Base-by-base conservation (phyloP, 1,140 invertebrate genomes). In the Drosophila asahinai region DNA sequence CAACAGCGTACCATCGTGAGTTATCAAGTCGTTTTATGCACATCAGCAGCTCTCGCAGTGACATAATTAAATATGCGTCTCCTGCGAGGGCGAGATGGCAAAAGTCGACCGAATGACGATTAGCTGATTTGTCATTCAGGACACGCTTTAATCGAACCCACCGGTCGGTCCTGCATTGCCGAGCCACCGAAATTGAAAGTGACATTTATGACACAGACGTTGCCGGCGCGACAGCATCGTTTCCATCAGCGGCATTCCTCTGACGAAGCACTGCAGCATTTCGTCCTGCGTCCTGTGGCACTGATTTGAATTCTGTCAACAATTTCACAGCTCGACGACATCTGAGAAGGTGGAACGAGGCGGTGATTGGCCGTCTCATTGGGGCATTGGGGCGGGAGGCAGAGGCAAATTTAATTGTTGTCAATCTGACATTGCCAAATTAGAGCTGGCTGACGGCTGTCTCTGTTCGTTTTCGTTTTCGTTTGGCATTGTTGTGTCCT, bases 281-380 rank as follows among this genome's bases (percentile, higher is more conserved):
- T 42, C n/a, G 15, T 57, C 72, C 57, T 60, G 40, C 14, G 15
- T 57, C 72, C 57, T 60, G 40, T 33, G 64, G 74, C 74, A 68
- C 70, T 89, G 86, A 89, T 87, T 87, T 89, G 77, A 87, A 87
- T 87, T 87, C 84, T 87, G 84, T 87, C 84, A 87, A 87, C 81
- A 87, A 84, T 83, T 84, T 81, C 62, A 45, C 74, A 81, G 72
- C 68, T 66, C 54, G 52, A 11, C 77, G 82, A 81, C 82, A 86
- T 64, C 36, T 64, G 40, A 49, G 45, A 57, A 48, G 66, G 63
- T 54, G 51, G 5, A 40, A 47, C 43, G 33, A 19, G 47, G 33
- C 33, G 65, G 48, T 72, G 65, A 78, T 71, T 79, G 59, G 58
- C 67, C 36, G 38, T 42, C 70, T 60, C 51, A 72, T 60, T 73